Conservation (phyloP, 2,888 invertebrate species). For the Stenodera caucasica region DNA sequence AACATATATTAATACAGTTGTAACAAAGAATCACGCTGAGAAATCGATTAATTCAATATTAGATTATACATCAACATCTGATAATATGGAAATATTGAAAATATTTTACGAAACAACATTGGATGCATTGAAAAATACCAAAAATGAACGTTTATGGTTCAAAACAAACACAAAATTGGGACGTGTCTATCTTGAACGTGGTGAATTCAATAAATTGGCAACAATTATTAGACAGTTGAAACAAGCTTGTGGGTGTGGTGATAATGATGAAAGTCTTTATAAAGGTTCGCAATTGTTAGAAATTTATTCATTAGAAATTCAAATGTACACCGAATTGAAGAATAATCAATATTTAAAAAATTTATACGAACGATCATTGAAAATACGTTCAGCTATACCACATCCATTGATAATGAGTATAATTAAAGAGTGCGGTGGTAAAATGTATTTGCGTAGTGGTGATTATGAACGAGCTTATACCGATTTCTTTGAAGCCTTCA, state of each 20-base stretch:
- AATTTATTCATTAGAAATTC: constrained; percentile 98
- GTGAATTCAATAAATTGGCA: constrained; percentile 90
- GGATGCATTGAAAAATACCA: constrained; percentile 94
- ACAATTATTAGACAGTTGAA: constrained; percentile 97
- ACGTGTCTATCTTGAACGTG: constrained; percentile 95
- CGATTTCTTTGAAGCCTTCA: constrained; percentile 99
- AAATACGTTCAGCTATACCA: constrained; percentile 98
- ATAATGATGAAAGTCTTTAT: constrained; percentile 97
- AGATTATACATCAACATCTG: constrained; percentile 97
- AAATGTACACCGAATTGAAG: constrained; percentile 99
- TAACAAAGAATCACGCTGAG: constrained; percentile 98
- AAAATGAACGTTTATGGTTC: constrained; percentile 99
- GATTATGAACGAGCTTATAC: constrained; percentile 99
- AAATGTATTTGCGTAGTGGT: constrained; percentile 98
- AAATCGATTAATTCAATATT: constrained; percentile 99
- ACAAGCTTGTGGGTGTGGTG: constrained; percentile 97
- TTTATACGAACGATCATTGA: constrained; percentile 94
- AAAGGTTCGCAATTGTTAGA: constrained; percentile 97
- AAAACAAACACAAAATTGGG: constrained; percentile 99
- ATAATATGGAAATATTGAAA: constrained; percentile 92
- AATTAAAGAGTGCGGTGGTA: constrained; percentile 96
- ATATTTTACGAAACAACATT: constrained; percentile 95
- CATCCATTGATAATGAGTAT: constrained; percentile 99
- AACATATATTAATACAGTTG: constrained; percentile 97
- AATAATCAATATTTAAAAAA: constrained; percentile 97